phyloP scores from a whole-genome alignment of 2,888 invertebrate species.

The Hermaeophaga mercurialis region DNA sequence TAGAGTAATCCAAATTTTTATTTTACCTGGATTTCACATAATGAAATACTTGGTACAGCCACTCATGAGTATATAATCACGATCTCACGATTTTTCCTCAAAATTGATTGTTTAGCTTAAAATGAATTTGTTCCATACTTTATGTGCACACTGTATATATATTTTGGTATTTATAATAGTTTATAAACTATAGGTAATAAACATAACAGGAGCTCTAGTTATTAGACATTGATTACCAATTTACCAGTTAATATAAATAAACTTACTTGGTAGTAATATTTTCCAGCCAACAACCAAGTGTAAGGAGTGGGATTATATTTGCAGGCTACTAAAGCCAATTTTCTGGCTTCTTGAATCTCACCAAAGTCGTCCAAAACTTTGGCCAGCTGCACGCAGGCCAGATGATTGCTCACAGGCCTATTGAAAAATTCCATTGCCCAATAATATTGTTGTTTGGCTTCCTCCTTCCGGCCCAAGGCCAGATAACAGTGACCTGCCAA shows the following conservation, averaged over 20 bases:
- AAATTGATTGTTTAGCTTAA: no score
- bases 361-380: constrained; percentile 43
- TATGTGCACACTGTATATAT: no score
- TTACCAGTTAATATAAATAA: neutral
- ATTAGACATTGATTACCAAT: constrained; percentile 8
- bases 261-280: constrained; percentile 43
- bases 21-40: no score
- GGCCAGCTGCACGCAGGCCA: constrained; percentile 50
- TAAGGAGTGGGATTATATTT: constrained; percentile 52
- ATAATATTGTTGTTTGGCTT: constrained; percentile 48
- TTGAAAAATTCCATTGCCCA: constrained; percentile 47
- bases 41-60: no score
- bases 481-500: constrained; percentile 51
- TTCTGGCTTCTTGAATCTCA: constrained; percentile 49
- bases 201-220: no score
- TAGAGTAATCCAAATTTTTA: no score
- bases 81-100: no score
- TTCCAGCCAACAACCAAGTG: constrained; percentile 51
- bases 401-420: constrained; percentile 50
- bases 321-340: constrained; percentile 50
- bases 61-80: no score
- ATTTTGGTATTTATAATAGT: no score
- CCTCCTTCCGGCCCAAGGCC: constrained; percentile 40
- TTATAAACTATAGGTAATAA: no score
- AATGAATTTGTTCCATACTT: no score